Conservation (phyloP, 2,797 vertebrate genomes). For the Dicrostonyx torquatus region DNA sequence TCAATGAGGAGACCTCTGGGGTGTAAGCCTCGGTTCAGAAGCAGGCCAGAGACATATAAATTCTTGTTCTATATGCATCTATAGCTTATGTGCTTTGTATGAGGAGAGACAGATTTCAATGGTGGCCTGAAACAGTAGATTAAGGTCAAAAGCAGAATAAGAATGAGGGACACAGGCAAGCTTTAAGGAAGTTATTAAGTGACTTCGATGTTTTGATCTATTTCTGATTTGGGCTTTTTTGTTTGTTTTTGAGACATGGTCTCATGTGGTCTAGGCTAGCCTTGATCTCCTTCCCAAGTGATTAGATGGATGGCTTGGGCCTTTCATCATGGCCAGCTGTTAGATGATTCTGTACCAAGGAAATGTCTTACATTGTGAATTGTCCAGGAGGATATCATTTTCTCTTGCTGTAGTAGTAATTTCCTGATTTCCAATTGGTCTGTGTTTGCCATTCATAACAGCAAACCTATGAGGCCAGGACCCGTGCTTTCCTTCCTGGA, state of each 20-base stretch:
- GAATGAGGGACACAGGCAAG: neutral
- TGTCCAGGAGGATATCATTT: neutral
- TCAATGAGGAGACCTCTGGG: neutral
- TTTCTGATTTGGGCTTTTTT: neutral
- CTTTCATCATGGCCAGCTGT: neutral
- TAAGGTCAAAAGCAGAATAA: neutral
- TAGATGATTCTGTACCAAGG: constrained; percentile 2
- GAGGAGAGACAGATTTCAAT: neutral
- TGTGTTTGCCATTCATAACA: neutral
- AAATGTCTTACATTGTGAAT: neutral
- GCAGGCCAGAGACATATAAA: neutral
- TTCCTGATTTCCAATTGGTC: neutral
- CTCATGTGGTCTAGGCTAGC: neutral
- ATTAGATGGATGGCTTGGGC: neutral
- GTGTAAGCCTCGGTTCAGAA: neutral
- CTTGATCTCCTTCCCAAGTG: neutral
- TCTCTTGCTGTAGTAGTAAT: neutral
- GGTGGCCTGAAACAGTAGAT: neutral
- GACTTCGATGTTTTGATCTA: neutral
- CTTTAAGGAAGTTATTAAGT: constrained; percentile 13
- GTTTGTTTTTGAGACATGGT: neutral
- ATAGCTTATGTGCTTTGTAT: neutral
- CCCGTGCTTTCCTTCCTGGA: constrained; percentile 4
- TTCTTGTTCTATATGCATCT: neutral
- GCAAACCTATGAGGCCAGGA: neutral